Evolutionary conservation across 2,888 invertebrate genomes (phyloP), one percentile per base, ranked within the genome.

Genomic region (Itoplectis maculator): DNA sequence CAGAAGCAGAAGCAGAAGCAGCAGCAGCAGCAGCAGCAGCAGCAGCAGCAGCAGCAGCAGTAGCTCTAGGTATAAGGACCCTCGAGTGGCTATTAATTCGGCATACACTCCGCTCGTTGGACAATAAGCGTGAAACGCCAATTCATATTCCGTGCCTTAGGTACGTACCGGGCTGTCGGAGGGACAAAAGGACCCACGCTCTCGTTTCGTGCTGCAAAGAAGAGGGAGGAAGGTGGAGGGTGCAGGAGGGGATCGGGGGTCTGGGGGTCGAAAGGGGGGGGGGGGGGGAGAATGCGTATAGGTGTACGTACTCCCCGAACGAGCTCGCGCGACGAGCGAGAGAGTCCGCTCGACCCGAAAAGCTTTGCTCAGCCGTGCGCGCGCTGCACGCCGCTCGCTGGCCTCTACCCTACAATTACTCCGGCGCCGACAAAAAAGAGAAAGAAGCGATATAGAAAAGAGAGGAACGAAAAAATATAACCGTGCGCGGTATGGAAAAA

Each of bases 41-140:
- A 68, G 76, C 82, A 76, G 76, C 82, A 79, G 51, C 79, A 35
- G 59, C 37, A 35, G 59, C 59, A 59, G 59, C 37, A 59, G 59
- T 37, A 59, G 59, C 68, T 81, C 61, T 87, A 86, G n/a, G 86
- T 87, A 87, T 85, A 82, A 88, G 88, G 86, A 87, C 87, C 86
- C 85, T 89, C 81, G 89, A 91, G 91, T 90, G 90, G 89, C 90
- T 91, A 90, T 90, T 91, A 91, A 91, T 91, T 90, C 91, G 89
- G 88, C 88, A 87, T 89, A 89, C 89, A 90, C 91, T 89, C 88
- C 85, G 88, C 86, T 88, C 86, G 88, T 87, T 86, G 87, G 87
- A 90, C 91, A 91, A 91, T 91, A 90, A 89, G 90, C 89, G 91
- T 89, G 91, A 91, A 91, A 91, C 90, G 91, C 90, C 91, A 91